Base-by-base conservation (phyloP, 2,113 vertebrate genomes). In the Axis porcinus region DNA sequence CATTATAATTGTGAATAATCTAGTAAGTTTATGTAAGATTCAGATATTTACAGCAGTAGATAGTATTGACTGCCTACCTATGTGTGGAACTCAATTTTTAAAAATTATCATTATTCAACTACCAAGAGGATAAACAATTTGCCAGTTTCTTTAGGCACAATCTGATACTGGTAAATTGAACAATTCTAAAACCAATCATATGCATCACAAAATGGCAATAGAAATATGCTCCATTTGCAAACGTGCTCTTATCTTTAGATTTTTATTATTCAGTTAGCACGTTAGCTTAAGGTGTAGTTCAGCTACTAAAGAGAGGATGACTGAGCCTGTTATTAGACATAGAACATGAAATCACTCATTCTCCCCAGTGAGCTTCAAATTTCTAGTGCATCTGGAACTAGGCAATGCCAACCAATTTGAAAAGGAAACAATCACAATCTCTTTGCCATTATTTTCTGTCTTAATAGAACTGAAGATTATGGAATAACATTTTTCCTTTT, bases 391-490 rank as follows among this genome's bases (percentile, higher is more conserved):
- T 60, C 67, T 89, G 43, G 43, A 97, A 19, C 79, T 97, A 81
- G 74, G 55, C 90, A 94, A 82, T 52, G 17, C 16, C 95, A 97
- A 86, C 88, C 89, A 95, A 90, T 95, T 93, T 94, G 60, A 97
- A 97, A 98, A 98, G 93, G 64, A 97, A 94, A 67, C 98, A 96
- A 97, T 98, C 94, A 92, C 78, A 92, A 74, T 1, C 1, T 93
- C 84, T 97, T 92, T 96, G 87, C 92, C 79, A 97, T 70, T 1
- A 5, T 79, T 93, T 98, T 98, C 43, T 64, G 79, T 92, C 45
- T 85, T 97, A 81, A 86, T 58, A 92, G 92, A 89, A 90, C 27
- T 67, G 74, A 96, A 15, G 50, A 94, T 19, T 87, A 19, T 64
- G 43, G 43, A 57, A 30, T 52, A 95, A 52, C 12, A 45, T 78